Conservation (phyloP, 1,140 invertebrate species). For the Leptoteleia sp. region DNA sequence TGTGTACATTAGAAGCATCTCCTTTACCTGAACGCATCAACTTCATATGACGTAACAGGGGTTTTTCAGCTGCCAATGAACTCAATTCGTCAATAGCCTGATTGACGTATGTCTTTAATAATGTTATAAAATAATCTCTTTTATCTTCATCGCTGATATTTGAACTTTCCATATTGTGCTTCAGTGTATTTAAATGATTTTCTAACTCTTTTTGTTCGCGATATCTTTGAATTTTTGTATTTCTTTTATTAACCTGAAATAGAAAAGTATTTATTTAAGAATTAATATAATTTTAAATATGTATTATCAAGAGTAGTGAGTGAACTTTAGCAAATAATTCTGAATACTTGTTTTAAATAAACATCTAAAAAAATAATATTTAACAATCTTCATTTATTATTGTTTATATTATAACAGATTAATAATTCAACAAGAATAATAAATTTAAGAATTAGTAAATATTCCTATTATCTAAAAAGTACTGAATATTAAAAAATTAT, state of each 20-base stretch:
- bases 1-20: conserved; percentile 70
- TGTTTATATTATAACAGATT: no score
- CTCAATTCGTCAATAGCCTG: conserved; percentile 90
- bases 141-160: conserved; percentile 90
- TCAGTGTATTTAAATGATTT: conserved; percentile 85
- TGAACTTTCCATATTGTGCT: conserved; percentile 83
- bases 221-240: conserved; percentile 90
- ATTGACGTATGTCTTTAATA: conserved; percentile 88
- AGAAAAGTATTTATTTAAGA: conserved; percentile 8
- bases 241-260: conserved; percentile 81
- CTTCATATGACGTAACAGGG: conserved; percentile 87
- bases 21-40: conserved; percentile 62
- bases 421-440: no score
- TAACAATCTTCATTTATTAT: no score
- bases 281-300: no score
- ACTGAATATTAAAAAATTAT: background rate
- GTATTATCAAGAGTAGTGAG: no score
- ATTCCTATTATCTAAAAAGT: no score
- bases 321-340: no score
- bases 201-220: conserved; percentile 91
- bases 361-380: no score
- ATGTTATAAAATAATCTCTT: conserved; percentile 90
- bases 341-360: no score
- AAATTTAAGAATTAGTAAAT: no score
- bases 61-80: conserved; percentile 87